Conservation (phyloP, 2,113 vertebrate genomes). For the Dromas ardeola region DNA sequence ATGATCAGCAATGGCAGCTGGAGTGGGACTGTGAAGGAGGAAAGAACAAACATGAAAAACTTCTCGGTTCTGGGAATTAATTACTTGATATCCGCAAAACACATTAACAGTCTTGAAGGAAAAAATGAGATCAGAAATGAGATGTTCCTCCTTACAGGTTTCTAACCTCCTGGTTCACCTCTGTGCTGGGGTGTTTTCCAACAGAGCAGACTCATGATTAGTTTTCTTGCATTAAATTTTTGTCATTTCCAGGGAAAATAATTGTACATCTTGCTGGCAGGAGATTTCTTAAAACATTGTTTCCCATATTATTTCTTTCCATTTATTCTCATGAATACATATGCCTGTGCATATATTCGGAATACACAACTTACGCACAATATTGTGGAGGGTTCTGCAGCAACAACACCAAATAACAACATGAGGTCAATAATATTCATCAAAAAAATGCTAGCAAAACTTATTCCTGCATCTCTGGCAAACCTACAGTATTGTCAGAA, state of each 20-base stretch:
- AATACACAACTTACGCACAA: neutral
- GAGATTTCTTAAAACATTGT: neutral
- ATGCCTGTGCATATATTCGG: neutral
- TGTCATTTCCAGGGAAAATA: neutral
- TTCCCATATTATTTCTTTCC: neutral
- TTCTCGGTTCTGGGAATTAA: neutral
- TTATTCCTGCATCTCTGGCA: neutral
- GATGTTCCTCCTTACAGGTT: fast-evolving
- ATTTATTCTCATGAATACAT: neutral
- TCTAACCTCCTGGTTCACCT: neutral
- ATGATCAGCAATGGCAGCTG: neutral
- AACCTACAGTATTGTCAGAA: neutral
- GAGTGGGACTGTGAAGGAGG: neutral
- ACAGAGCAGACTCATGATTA: neutral
- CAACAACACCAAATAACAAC: neutral
- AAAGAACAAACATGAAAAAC: neutral
- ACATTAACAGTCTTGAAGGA: neutral
- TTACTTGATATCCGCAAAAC: neutral
- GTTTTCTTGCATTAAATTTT: neutral
- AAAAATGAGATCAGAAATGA: neutral
- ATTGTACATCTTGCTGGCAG: neutral
- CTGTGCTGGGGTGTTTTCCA: neutral
- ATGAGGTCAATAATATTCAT: neutral
- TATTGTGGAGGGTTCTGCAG: neutral
- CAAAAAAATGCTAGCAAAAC: neutral